These are phyloP conservation scores for Lobophora halterata DNA, from an alignment of 2,888 invertebrate species.

Conservation along the genomic window DNA sequence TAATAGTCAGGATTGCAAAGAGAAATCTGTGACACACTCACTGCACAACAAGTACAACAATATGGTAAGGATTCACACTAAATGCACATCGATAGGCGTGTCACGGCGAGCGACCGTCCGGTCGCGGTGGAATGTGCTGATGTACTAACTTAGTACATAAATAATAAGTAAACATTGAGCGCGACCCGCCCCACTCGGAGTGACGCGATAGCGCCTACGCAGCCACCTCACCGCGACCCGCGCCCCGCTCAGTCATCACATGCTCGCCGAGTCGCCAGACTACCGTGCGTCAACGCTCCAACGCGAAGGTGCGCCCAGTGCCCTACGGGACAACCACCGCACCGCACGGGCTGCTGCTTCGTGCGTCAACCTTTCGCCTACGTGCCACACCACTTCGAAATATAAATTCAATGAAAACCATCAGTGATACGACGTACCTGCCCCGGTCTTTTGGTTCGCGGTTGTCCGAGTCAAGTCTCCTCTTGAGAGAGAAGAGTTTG, in stretches of 20 bases:
- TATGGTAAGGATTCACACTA: conserved; percentile 54
- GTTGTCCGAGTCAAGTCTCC: conserved; percentile 70
- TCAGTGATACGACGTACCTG: conserved; percentile 68
- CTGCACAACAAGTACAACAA: conserved; percentile 56
- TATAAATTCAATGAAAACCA: conserved; percentile 64
- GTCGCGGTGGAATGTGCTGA: conserved; percentile 68
- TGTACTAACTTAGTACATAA: conserved; percentile 68
- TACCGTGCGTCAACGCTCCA: conserved; percentile 56
- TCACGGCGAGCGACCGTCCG: conserved; percentile 48
- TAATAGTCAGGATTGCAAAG: conserved; percentile 35
- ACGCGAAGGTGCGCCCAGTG: conserved; percentile 44
- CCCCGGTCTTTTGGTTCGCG: conserved; percentile 65
- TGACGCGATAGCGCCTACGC: conserved; percentile 61
- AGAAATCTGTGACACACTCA: conserved; percentile 49
- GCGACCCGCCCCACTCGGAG: conserved; percentile 61
- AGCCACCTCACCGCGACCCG: conserved; percentile 43
- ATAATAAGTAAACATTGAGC: conserved; percentile 69
- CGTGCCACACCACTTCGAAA: conserved; percentile 53
- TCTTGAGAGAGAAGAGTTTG: conserved; percentile 85
- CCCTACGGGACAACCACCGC: conserved; percentile 34
- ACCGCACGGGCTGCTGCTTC: conserved; percentile 37
- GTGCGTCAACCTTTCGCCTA: conserved; percentile 54
- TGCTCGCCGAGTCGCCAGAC: conserved; percentile 47
- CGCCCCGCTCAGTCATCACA: conserved; percentile 54
- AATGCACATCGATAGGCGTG: conserved; percentile 63